These are phyloP conservation scores for Cuculus canorus DNA, from an alignment of 2,797 vertebrate species.

Conservation along the genomic window DNA sequence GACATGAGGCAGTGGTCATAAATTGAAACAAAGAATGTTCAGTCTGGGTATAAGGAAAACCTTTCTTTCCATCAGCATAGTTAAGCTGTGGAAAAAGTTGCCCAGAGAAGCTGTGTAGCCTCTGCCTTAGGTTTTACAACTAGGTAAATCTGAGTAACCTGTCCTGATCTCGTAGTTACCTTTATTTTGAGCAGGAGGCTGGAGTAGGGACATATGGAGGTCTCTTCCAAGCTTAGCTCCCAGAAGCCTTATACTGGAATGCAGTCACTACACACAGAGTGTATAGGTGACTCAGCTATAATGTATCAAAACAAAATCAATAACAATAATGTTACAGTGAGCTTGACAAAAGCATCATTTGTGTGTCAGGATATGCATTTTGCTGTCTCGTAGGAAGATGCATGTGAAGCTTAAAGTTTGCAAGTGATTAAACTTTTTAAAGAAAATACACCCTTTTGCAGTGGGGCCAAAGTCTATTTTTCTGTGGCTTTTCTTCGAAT, in stretches of 20 bases:
- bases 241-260: not conserved
- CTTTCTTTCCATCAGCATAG: accelerated
- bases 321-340: not conserved
- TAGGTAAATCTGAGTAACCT: not conserved
- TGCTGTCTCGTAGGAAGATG: not conserved
- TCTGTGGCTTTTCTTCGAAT: not conserved
- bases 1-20: accelerated
- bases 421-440: not conserved
- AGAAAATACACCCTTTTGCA: not conserved
- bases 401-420: not conserved
- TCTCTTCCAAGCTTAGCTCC: not conserved
- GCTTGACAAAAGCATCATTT: not conserved
- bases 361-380: not conserved
- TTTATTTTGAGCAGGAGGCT: not conserved
- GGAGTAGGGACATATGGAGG: not conserved
- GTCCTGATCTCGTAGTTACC: not conserved
- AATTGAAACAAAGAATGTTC: not conserved
- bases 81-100: not conserved
- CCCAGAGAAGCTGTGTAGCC: not conserved
- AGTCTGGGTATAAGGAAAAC: not conserved
- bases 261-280: not conserved
- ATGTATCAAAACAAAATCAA: not conserved
- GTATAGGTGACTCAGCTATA: not conserved
- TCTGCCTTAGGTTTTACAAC: not conserved
- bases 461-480: not conserved